Conservation (phyloP, 2,888 invertebrate genomes). For the Bhutanitis thaidina region DNA sequence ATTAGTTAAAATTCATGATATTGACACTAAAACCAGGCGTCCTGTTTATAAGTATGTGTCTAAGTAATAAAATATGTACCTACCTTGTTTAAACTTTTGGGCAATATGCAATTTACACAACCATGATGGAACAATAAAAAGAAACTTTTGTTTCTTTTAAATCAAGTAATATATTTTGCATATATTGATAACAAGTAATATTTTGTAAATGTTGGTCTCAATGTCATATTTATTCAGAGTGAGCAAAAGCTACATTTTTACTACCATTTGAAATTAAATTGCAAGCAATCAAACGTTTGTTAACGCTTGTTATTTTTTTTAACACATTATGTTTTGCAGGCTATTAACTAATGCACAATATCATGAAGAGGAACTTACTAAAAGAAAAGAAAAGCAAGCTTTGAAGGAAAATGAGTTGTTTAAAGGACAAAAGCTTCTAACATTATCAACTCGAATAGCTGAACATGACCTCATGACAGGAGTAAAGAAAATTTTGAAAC, state of each 20-base stretch:
- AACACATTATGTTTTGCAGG: conserved; percentile 36
- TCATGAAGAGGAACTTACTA: conserved; percentile 80
- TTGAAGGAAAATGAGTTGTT: conserved; percentile 53
- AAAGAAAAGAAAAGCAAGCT: conserved; percentile 69
- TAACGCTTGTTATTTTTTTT: too few relatives aligned
- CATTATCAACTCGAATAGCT: conserved; percentile 81
- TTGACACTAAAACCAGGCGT: conserved; percentile 83
- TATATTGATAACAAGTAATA: too few relatives aligned
- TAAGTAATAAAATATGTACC: background rate
- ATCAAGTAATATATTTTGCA: too few relatives aligned
- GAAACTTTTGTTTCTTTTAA: too few relatives aligned
- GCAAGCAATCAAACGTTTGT: too few relatives aligned
- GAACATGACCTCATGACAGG: conserved; percentile 83
- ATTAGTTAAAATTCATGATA: conserved; percentile 84
- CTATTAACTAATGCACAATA: conserved; percentile 84
- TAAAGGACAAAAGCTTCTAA: conserved; percentile 83
- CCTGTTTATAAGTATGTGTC: conserved; percentile 82
- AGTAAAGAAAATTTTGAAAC: conserved; percentile 82
- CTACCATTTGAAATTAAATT: too few relatives aligned
- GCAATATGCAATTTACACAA: too few relatives aligned
- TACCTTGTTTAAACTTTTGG: background rate
- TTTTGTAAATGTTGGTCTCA: too few relatives aligned
- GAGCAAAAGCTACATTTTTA: too few relatives aligned
- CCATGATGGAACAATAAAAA: too few relatives aligned
- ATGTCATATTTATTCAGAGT: too few relatives aligned